Evolutionary conservation across 35 echinoderm and acorn worm genomes (phyloP), one percentile per base, ranked within the genome.

Genomic region (Amphiura filiformis): DNA sequence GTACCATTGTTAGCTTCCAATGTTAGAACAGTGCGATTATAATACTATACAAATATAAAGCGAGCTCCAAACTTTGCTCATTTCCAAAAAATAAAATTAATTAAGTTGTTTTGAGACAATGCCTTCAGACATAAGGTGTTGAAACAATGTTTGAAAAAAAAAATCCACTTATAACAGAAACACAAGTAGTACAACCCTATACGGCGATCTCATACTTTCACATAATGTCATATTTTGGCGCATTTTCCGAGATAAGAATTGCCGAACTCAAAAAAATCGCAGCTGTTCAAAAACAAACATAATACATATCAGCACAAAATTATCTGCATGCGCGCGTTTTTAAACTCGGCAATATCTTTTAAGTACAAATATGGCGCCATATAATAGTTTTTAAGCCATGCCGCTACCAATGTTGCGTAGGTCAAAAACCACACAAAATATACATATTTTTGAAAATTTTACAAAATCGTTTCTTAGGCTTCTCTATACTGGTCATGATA

Each of bases 11-110:
- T 47, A 47, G 17, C 41, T 47, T 23, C 1, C 7, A 15, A 15
- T 11, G 61, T 70, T 70, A 70, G 61, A 70, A 70, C 61, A 70
- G 61, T 70, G 61, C 61, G 26, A 70, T 47, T 47, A 47, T n/a
- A n/a, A n/a, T n/a, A 52, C 7, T 52, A 52, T 70, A 70, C 26
- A 70, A 5, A 70, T 15, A 70, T 70, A 15, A 70, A 70, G 61
- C 61, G 61, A 70, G 61, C 61, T 13, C 61, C 1, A 3, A 3
- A 26, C 26, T 70, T 30, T 70, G 61, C 61, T 70, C 61, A 13
- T 70, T 70, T n/a, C 15, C 28, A 18, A 70, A 52, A 52, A 11
- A 52, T 11, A 52, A 52, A 20, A 11, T 11, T 20, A 52, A 52
- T 52, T 52, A 11, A 11, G 7, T 11, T 70, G 17, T 70, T 70